Base-by-base conservation (phyloP, 2,888 invertebrate genomes). In the Agrotis exclamationis region DNA sequence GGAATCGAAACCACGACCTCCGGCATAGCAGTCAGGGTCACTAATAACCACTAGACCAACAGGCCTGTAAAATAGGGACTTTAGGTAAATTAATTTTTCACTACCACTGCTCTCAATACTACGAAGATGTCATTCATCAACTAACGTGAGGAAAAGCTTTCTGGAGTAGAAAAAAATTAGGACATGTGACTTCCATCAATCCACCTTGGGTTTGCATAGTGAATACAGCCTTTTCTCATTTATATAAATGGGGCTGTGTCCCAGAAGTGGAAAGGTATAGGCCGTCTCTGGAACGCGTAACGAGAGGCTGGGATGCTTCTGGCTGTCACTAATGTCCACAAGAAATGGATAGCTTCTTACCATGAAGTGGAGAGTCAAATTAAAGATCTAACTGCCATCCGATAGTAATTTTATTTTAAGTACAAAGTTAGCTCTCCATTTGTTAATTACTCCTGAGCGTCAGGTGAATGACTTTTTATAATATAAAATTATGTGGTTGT, bases 391-490 rank as follows among this genome's bases (percentile, higher is more conserved):
- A 39, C 11, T 39, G 11, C 39, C 9, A 39, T 11, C 9, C 39
- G 11, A 39, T 7, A 24, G 11, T 16, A 20, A 9, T 9, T 47
- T 3, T 5, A 33, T 33, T 33, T 6, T 33, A 11, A 39, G 2
- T 66, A 33, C 22, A 44, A 48, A 44, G 44, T 11, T 48, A 44
- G n/a, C 13, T 28, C 47, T 75, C 69, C 75, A 75, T 75, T 68
- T 47, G 13, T 13, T 51, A 68, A 57, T 57, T 47, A 57, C 22
- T 62, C 68, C 14, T 18, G 45, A 22, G 9, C 20, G 16, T 11
- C 24, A 77, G 71, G 77, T 71, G 62, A 76, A 77, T 63, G 62
- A 66, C 77, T 77, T 65, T 33, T 62, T 45, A 66, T 57, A 58
- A 66, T 58, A 66, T 58, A 45, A 53, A 65, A 59, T 44, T 58